Conservation (phyloP, 2,888 invertebrate genomes). For the Heliconius erato region DNA sequence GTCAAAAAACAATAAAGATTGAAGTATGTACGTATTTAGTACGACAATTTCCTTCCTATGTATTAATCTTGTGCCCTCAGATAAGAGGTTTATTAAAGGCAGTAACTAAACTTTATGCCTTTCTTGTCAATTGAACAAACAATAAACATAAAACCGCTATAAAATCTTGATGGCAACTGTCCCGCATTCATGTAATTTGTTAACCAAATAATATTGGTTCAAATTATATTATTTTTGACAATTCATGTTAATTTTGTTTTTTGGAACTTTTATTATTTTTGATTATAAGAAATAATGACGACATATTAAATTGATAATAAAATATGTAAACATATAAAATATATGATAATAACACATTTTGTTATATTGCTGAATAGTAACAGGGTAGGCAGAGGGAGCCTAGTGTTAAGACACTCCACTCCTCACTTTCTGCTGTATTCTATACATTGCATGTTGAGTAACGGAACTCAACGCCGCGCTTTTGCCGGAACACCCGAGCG, state of each 20-base stretch:
- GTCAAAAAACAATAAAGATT: not conserved
- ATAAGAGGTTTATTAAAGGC: constrained; percentile 22
- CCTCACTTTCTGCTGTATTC: no score
- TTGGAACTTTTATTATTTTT: not conserved
- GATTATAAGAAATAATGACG: not conserved
- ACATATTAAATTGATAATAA: not conserved
- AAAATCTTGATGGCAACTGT: constrained; percentile 38
- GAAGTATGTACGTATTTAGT: not conserved
- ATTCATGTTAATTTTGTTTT: not conserved
- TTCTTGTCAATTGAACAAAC: constrained; percentile 44
- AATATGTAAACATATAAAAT: no score
- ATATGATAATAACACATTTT: no score
- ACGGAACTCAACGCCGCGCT: no score
- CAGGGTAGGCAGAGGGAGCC: no score
- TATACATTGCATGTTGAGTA: no score
- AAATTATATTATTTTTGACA: not conserved
- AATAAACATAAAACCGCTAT: constrained; percentile 44
- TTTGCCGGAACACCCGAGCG: no score
- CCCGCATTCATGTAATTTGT: constrained; percentile 19
- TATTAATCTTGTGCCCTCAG: constrained; percentile 17
- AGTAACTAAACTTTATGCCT: constrained; percentile 26
- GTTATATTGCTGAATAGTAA: no score
- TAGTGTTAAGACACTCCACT: no score
- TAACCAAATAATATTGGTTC: constrained; percentile 2
- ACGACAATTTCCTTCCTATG: not conserved